Conservation (phyloP, 2,113 vertebrate species). For the Fregata magnificens region DNA sequence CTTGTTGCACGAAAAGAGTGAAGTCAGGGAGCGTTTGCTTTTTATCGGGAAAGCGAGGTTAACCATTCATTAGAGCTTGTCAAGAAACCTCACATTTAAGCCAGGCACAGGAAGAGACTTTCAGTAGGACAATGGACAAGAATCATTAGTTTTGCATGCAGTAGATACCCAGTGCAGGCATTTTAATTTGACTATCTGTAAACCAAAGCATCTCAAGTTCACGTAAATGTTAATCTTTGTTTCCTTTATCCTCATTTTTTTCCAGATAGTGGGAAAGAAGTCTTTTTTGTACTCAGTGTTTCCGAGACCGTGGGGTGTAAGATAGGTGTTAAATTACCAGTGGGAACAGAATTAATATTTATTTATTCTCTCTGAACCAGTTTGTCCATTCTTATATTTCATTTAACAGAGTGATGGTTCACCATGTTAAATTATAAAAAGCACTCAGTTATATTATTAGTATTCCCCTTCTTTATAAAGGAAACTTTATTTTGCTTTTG, state of each 20-base stretch:
- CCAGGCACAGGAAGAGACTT: background rate
- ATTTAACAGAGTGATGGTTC: background rate
- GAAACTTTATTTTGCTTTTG: conserved; percentile 1
- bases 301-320: background rate
- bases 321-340: background rate
- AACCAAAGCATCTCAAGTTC: background rate
- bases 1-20: background rate
- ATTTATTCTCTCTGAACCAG: background rate
- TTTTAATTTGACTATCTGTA: background rate
- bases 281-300: background rate
- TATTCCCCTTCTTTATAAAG: background rate
- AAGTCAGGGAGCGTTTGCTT: background rate
- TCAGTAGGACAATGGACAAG: background rate
- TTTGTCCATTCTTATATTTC: background rate
- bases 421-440: background rate
- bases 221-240: background rate
- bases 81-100: background rate
- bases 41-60: background rate
- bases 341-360: conserved; percentile 3
- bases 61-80: background rate
- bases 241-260: background rate
- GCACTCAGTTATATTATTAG: background rate
- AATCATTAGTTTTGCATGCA: background rate
- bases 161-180: background rate
- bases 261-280: background rate